Base-by-base conservation (phyloP, 2,888 invertebrate genomes). In the Patella pellucida region DNA sequence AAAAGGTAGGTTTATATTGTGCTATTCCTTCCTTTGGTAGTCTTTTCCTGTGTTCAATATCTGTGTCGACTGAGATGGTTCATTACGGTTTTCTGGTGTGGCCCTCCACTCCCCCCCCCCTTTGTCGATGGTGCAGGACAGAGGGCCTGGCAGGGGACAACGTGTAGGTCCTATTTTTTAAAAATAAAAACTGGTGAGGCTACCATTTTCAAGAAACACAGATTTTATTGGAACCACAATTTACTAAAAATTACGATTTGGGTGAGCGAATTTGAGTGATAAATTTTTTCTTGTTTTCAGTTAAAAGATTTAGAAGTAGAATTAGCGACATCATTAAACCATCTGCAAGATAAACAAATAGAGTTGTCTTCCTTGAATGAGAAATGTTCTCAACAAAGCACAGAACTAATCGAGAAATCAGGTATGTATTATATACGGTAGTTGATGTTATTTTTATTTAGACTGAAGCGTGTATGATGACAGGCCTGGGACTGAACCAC, bases 321-420 rank as follows among this genome's bases (percentile, higher is more conserved):
- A 71, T 81, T 83, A 50, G 79, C 83, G 70, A 75, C 82, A 72
- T 78, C 83, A 71, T 72, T 85, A 51, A 80, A 81, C 19, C 81
- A 81, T 51, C 75, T 89, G 31, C 82, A 85, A 70, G 83, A 86
- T 67, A 75, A 85, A 7, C 87, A 89, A 78, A 82, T 85, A 27
- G 87, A 90, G 74, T 79, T 90, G 52, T 74, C 83, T 62, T 85
- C 86, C 11, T 82, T 85, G 69, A 86, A 85, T 71, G 86, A 89
- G 69, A 80, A 87, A 74, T 87, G 86, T 79, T 78, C 84, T 69
- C 82, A 87, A 76, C 90, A 89, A 75, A 85, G 86, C 3, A 83
- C 84, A 52, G 89, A 90, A 54, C 80, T 90, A 62, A 76, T 87
- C 27, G 83, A 85, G 52, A 89, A 89, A 81, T 89, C 90, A 73